A percentile compares a stretch with the other conserved stretches of the same genome.
Evolutionary conservation across 2,113 vertebrate genomes (phyloP).

Genomic region (Chamaea fasciata): DNA sequence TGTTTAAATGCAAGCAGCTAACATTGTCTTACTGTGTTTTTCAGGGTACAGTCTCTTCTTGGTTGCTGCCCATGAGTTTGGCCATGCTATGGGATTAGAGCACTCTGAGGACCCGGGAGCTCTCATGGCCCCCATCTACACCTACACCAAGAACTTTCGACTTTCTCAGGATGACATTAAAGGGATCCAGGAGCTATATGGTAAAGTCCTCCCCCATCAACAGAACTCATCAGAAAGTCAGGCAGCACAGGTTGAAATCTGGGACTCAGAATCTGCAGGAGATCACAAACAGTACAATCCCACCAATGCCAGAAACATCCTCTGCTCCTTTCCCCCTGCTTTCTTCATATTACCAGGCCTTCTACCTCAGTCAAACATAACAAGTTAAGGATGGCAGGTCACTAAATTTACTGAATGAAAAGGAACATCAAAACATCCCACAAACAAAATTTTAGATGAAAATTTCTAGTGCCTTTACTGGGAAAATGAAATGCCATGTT

Average conservation of each 20-base stretch:
- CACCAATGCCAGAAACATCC: background rate
- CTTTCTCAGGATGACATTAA: conserved; percentile 90
- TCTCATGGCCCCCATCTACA: conserved; percentile 95
- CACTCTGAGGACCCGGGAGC: conserved; percentile 94
- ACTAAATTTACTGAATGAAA: background rate
- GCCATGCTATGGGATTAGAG: conserved; percentile 94
- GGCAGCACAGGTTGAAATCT: background rate
- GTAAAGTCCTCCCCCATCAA: conserved; percentile 50
- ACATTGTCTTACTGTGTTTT: background rate
- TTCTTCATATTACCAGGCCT: background rate
- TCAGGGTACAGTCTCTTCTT: conserved; percentile 96
- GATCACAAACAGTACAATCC: background rate
- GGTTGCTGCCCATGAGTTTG: conserved; percentile 97
- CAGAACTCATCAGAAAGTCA: background rate
- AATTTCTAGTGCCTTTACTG: background rate
- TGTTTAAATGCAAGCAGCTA: background rate
- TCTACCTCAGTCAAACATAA: background rate
- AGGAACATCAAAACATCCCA: background rate
- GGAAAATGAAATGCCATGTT: background rate
- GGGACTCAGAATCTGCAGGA: background rate
- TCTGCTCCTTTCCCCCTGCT: background rate
- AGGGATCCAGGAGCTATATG: conserved; percentile 96
- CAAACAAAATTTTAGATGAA: background rate
- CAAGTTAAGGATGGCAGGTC: background rate
- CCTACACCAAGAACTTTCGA: conserved; percentile 90